These are phyloP conservation scores for Montifringilla adamsi DNA, from an alignment of 2,113 vertebrate species.

Conservation along the genomic window DNA sequence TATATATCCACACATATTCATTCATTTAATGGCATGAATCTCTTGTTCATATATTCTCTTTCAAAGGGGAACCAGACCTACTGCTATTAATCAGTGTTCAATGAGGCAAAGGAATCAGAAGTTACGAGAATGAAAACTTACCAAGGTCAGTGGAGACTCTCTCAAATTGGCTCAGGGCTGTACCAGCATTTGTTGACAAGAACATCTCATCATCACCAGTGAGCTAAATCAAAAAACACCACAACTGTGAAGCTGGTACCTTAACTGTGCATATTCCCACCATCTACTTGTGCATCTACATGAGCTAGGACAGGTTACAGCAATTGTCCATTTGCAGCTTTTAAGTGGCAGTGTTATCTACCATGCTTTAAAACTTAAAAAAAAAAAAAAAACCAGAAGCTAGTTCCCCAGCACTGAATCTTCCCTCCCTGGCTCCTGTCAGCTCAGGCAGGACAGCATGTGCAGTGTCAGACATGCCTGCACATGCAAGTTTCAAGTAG, in stretches of 20 bases:
- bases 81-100: not conserved
- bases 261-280: not conserved
- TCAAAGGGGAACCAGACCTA: not conserved
- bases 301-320: not conserved
- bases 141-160: constrained; percentile 86
- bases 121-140: constrained; percentile 64
- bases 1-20: too few species aligned
- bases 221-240: constrained; percentile 73
- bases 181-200: constrained; percentile 86
- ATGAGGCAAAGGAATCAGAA: not conserved
- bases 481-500: not conserved
- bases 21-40: not conserved
- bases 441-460: not conserved
- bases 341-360: not conserved
- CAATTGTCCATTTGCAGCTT: not conserved
- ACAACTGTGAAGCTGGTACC: not conserved
- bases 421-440: not conserved
- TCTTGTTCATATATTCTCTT: not conserved
- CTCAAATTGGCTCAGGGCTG: constrained; percentile 92
- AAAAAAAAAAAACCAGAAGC: not conserved
- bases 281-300: not conserved
- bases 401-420: not conserved
- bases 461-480: not conserved
- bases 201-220: constrained; percentile 88
- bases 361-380: not conserved